Percentiles rank a stretch among this genome's conserved stretches.
Evolutionary conservation across 2,113 vertebrate genomes (phyloP).

Genomic region (Antechinus stuartii): DNA sequence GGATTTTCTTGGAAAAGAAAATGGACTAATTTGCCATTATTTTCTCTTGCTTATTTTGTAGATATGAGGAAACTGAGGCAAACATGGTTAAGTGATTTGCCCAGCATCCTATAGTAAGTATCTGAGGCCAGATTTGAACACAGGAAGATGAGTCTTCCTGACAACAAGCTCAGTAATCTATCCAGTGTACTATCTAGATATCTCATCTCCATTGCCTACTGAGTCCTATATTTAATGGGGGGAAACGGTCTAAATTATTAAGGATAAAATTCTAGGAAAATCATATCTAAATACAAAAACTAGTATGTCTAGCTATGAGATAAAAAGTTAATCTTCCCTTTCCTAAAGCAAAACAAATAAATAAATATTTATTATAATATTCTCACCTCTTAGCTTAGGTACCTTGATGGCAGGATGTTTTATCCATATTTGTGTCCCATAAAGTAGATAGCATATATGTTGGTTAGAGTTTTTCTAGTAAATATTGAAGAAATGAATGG

Average conservation of each 20-base stretch:
- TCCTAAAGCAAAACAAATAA: background rate
- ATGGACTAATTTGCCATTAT: background rate
- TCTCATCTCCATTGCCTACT: background rate
- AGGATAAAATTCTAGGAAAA: background rate
- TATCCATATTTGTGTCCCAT: background rate
- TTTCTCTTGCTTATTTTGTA: background rate
- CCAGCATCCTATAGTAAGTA: background rate
- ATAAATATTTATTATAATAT: background rate
- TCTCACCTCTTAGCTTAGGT: background rate
- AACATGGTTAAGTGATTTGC: background rate
- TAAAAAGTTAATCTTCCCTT: background rate
- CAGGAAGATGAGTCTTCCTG: background rate
- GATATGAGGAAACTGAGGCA: background rate
- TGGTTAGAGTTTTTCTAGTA: background rate
- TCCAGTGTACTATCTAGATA: background rate
- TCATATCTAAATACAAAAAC: background rate
- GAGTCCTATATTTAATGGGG: background rate
- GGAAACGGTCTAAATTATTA: background rate
- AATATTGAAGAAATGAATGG: background rate
- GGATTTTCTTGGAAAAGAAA: background rate
- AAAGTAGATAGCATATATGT: background rate
- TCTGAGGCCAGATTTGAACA: background rate
- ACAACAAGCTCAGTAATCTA: background rate
- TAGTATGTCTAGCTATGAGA: background rate
- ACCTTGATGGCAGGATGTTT: background rate